Conservation (phyloP, 2,888 invertebrate species). For the Polietes domitor region DNA sequence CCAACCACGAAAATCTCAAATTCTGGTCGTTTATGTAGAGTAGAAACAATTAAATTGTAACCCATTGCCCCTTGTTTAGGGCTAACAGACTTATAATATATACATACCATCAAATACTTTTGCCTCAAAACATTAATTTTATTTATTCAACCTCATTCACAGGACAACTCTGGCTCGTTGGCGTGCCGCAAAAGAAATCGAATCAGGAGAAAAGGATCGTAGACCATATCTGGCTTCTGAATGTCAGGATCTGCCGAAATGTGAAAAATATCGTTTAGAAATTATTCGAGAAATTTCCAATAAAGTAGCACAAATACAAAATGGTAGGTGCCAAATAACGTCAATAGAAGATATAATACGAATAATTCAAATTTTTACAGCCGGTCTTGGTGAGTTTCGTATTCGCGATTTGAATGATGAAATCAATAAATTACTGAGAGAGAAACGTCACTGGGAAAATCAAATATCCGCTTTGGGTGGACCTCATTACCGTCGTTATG, state of each 20-base stretch:
- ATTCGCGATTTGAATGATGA: slow-evolving; percentile 99
- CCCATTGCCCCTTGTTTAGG: too few species aligned
- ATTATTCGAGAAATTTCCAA: slow-evolving; percentile 98
- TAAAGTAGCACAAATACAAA: slow-evolving; percentile 99
- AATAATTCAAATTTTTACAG: slow-evolving; percentile 79
- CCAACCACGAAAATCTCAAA: too few species aligned
- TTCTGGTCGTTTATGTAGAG: too few species aligned
- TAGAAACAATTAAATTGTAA: too few species aligned
- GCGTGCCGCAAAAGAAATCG: slow-evolving; percentile 97
- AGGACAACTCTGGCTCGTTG: slow-evolving; percentile 98
- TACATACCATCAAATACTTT: background rate
- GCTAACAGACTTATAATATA: background rate
- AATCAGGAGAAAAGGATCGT: slow-evolving; percentile 92
- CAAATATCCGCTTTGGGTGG: slow-evolving; percentile 97
- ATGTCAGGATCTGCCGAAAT: slow-evolving; percentile 94
- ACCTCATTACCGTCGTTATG: slow-evolving; percentile 94
- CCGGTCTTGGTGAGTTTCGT: slow-evolving; percentile 99
- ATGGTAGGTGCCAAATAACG: slow-evolving; percentile 83
- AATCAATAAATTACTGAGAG: slow-evolving; percentile 97
- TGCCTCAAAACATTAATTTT: too few species aligned
- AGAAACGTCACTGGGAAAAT: slow-evolving; percentile 99
- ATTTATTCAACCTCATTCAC: slow-evolving; percentile 2
- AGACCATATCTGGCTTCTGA: slow-evolving; percentile 97
- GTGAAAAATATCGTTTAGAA: slow-evolving; percentile 98
- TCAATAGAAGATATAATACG: background rate